Evolutionary conservation across 2,113 vertebrate species (phyloP).

Genomic region (Callocephalon fimbriatum): DNA sequence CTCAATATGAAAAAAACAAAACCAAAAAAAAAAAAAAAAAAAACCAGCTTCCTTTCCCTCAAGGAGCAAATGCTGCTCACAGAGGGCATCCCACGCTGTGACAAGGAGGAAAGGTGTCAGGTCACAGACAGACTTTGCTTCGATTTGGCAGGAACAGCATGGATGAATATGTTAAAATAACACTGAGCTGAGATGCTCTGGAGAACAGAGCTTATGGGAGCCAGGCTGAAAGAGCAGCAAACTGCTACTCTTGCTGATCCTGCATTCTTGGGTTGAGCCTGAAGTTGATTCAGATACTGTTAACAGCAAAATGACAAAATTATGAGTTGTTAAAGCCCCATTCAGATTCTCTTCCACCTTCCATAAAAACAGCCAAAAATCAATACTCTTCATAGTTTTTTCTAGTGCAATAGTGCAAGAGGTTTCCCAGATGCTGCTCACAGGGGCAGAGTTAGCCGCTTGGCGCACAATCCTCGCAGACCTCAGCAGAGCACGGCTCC

Average conservation of each 20-base stretch:
- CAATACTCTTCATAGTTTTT: neutral
- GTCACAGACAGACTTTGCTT: neutral
- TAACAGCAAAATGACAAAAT: neutral
- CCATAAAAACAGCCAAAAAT: neutral
- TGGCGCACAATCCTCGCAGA: accelerated
- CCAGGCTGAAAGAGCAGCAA: neutral
- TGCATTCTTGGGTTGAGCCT: neutral
- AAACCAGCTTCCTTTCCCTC: neutral
- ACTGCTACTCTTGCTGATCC: neutral
- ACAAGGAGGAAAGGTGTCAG: neutral
- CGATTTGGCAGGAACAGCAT: accelerated
- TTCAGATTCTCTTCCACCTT: neutral
- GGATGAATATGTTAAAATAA: accelerated
- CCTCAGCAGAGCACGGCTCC: neutral
- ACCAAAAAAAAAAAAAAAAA: neutral
- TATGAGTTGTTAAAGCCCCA: neutral
- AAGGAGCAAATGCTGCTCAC: neutral
- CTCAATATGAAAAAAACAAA: neutral
- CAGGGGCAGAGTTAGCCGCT: accelerated
- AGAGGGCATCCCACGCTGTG: neutral
- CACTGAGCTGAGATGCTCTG: neutral
- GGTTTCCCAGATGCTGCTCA: neutral
- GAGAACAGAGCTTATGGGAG: neutral
- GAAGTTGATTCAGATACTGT: neutral
- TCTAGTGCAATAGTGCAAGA: neutral